Conservation (phyloP, 2,113 vertebrate genomes). For the Perca schrenkii region DNA sequence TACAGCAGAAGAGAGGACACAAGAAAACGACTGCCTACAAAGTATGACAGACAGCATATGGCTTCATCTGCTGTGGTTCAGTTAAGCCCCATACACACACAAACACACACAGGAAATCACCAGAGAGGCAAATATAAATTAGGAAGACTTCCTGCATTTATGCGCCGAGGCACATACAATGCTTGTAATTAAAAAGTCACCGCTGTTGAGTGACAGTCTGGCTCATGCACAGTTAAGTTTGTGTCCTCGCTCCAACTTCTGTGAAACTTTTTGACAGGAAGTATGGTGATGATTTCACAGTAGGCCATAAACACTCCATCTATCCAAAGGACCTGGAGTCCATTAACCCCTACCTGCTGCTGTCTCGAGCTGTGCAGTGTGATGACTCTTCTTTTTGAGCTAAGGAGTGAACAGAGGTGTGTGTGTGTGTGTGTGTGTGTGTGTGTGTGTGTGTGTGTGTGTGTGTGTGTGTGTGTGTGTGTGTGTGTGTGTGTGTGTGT, state of each 20-base stretch:
- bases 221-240: slow-evolving; percentile 27
- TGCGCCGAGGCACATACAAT: slow-evolving; percentile 51
- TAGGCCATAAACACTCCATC: slow-evolving; percentile 60
- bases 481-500: slow-evolving; percentile 50
- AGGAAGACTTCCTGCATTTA: slow-evolving; percentile 56
- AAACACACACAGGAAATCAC: slow-evolving; percentile 45
- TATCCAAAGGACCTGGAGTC: slow-evolving; percentile 75
- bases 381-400: slow-evolving; percentile 72
- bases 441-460: slow-evolving; percentile 23
- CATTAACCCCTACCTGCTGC: slow-evolving; percentile 81
- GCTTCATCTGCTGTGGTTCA: slow-evolving; percentile 73
- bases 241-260: slow-evolving; percentile 49
- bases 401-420: slow-evolving; percentile 65
- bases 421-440: slow-evolving; percentile 24
- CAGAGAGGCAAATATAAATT: slow-evolving; percentile 60
- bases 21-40: slow-evolving; percentile 63
- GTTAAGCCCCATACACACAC: slow-evolving; percentile 28
- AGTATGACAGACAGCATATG: slow-evolving; percentile 77
- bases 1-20: slow-evolving; percentile 68
- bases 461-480: slow-evolving; percentile 23
- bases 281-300: slow-evolving; percentile 65
- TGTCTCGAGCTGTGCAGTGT: slow-evolving; percentile 65
- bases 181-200: slow-evolving; percentile 69
- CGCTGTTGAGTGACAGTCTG: slow-evolving; percentile 55
- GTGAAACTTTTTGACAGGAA: slow-evolving; percentile 74